A percentile compares a stretch with the other conserved stretches of the same genome.
These are phyloP conservation scores for Rhincodon typus DNA, from an alignment of 2,797 vertebrate genomes.

Conservation along the genomic window DNA sequence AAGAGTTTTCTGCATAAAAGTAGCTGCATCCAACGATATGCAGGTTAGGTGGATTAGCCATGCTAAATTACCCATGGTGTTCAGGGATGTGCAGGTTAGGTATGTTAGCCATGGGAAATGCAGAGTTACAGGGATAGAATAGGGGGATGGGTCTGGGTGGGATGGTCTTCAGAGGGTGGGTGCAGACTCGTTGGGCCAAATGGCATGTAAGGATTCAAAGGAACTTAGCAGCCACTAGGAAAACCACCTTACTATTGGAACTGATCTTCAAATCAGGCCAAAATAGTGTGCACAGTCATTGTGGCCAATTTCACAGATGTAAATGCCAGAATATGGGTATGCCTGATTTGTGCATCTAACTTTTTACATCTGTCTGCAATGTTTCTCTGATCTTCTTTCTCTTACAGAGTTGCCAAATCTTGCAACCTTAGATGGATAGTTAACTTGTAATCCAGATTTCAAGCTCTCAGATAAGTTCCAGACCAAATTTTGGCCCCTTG, in stretches of 20 bases:
- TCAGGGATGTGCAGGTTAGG: too few species aligned
- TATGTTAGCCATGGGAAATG: too few species aligned
- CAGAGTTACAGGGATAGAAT: too few species aligned
- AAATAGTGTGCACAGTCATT: background rate
- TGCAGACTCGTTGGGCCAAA: too few species aligned
- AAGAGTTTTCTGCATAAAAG: background rate
- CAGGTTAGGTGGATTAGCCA: too few species aligned
- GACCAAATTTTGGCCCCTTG: background rate
- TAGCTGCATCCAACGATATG: background rate
- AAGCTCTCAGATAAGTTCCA: background rate
- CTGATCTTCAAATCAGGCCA: background rate
- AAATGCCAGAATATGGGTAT: background rate
- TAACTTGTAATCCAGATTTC: background rate
- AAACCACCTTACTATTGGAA: background rate
- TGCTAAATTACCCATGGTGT: too few species aligned
- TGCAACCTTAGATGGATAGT: background rate
- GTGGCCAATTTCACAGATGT: background rate
- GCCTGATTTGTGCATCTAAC: background rate
- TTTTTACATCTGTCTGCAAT: background rate
- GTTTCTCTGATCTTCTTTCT: background rate
- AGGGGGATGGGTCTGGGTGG: too few species aligned
- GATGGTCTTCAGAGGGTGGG: too few species aligned
- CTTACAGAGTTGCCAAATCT: background rate
- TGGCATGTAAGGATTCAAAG: too few species aligned
- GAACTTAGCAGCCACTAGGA: background rate